These are phyloP conservation scores for Bolinopsis microptera DNA, from an alignment of 37 sponge, comb jelly and placozoan species.

Conservation along the genomic window DNA sequence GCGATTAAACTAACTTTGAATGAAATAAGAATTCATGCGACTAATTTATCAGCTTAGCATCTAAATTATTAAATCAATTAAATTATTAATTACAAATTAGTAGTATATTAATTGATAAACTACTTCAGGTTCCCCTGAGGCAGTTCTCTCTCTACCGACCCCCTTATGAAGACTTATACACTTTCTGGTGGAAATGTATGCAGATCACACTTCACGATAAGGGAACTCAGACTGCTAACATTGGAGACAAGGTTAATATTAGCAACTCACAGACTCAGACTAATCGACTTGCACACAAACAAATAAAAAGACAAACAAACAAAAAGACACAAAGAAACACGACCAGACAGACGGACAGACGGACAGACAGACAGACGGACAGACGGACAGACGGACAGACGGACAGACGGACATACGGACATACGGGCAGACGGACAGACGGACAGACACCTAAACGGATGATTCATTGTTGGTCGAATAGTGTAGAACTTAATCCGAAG, in stretches of 20 bases:
- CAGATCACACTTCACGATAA: conserved; percentile 50
- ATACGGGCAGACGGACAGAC: not conserved
- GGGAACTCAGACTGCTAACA: conserved; percentile 6
- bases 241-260: not conserved
- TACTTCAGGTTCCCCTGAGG: conserved; percentile 6
- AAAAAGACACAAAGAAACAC: not conserved
- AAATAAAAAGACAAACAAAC: not conserved
- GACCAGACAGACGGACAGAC: not conserved
- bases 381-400: not conserved
- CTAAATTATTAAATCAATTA: too few relatives aligned
- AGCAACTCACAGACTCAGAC: too few relatives aligned
- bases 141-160: conserved; percentile 50
- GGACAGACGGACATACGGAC: not conserved
- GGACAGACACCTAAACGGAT: not conserved
- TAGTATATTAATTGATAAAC: not conserved
- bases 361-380: not conserved
- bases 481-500: too few relatives aligned
- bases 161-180: conserved; percentile 19
- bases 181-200: conserved; percentile 58
- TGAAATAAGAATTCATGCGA: too few relatives aligned
- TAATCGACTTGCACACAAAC: not conserved
- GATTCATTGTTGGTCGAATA: too few relatives aligned
- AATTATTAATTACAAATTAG: too few relatives aligned
- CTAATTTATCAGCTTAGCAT: too few relatives aligned
- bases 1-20: too few relatives aligned